Evolutionary conservation across 2,797 vertebrate species (phyloP).

Genomic region (Macroramphosus scolopax): DNA sequence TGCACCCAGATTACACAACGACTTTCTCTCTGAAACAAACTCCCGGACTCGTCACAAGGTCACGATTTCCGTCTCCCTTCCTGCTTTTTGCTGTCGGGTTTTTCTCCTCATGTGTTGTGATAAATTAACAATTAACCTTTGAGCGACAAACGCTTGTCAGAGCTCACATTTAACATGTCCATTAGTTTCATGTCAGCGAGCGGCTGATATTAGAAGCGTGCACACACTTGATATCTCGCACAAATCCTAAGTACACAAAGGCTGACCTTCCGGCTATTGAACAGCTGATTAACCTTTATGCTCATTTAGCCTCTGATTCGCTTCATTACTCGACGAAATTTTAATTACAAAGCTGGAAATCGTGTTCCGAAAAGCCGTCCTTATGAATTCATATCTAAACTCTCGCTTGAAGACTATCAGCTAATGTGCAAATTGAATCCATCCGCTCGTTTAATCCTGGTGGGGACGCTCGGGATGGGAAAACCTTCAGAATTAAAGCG

Average conservation of each 20-base stretch:
- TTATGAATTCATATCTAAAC: conserved; percentile 42
- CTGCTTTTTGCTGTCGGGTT: conserved; percentile 21
- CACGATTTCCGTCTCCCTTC: conserved; percentile 19
- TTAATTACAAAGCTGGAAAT: conserved; percentile 64
- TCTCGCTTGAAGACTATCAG: conserved; percentile 27
- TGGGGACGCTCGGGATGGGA: conserved; percentile 1
- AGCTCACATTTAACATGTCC: conserved; percentile 46
- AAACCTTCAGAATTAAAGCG: conserved; percentile 4
- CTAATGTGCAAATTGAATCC: conserved; percentile 49
- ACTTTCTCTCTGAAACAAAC: neutral
- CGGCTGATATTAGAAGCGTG: conserved; percentile 38
- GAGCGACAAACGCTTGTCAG: conserved; percentile 49
- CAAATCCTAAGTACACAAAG: conserved; percentile 52
- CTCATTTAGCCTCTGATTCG: conserved; percentile 55
- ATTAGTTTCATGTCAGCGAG: conserved; percentile 63
- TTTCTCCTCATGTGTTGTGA: conserved; percentile 16
- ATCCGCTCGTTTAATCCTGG: conserved; percentile 14
- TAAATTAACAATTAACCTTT: conserved; percentile 69
- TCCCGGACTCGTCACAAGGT: conserved; percentile 23
- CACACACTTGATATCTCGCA: conserved; percentile 35
- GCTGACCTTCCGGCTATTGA: conserved; percentile 65
- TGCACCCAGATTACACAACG: conserved; percentile 3
- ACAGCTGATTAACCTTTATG: conserved; percentile 70
- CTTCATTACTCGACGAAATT: conserved; percentile 68
- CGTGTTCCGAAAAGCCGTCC: conserved; percentile 39